Conservation (phyloP, 1,140 invertebrate genomes). For the Ips nitidus region DNA sequence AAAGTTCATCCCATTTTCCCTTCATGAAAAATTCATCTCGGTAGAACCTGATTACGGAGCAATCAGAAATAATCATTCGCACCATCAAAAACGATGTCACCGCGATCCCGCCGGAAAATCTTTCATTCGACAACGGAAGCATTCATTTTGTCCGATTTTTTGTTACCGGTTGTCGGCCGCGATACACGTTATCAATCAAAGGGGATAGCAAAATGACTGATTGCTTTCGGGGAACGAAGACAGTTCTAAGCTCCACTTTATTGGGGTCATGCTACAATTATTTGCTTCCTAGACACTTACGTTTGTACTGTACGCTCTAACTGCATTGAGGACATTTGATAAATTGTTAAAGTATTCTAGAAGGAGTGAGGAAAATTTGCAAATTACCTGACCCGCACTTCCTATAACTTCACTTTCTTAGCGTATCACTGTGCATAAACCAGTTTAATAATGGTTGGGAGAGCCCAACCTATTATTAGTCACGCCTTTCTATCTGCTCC, state of each 20-base stretch:
- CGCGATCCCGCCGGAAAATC: constrained; percentile 16
- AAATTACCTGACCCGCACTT: too few species aligned
- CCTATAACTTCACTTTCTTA: too few species aligned
- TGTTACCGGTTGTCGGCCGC: constrained; percentile 16
- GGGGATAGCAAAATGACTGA: constrained; percentile 7
- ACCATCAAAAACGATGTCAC: constrained; percentile 11
- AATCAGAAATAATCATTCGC: constrained; percentile 15
- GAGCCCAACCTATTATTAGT: constrained; percentile 12
- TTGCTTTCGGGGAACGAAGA: constrained; percentile 15
- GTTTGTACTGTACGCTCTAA: too few species aligned
- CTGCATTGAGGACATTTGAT: too few species aligned
- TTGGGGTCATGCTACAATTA: constrained; percentile 10
- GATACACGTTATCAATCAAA: constrained; percentile 18
- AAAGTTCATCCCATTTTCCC: too few species aligned
- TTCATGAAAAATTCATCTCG: constrained; percentile 4
- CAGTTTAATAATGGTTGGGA: not conserved
- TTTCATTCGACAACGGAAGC: constrained; percentile 23
- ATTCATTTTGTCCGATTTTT: constrained; percentile 24
- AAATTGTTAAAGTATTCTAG: too few species aligned
- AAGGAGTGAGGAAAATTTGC: too few species aligned
- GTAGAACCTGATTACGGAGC: constrained; percentile 2
- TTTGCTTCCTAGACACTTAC: not conserved
- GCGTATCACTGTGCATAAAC: not conserved
- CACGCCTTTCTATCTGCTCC: constrained; percentile 17
- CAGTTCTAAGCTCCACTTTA: constrained; percentile 5